phyloP scores from a whole-genome alignment of 1,140 invertebrate genomes.

The Dolichoris vasculosae region DNA sequence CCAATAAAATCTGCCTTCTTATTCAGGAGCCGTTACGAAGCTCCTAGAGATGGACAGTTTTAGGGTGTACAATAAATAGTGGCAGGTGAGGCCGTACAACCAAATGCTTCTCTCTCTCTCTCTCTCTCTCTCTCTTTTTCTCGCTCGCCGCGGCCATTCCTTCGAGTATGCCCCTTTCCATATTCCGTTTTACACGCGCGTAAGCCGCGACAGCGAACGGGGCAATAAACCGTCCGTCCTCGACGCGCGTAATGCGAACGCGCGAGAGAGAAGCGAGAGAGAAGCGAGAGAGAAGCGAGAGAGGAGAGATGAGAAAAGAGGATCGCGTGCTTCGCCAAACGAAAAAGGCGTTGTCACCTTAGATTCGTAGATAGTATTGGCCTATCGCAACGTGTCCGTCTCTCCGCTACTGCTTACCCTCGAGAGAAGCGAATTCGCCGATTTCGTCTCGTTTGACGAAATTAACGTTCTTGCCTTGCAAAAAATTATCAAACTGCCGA shows the following conservation, averaged over 20 bases:
- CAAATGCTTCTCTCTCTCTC: not conserved
- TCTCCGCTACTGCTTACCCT: no score
- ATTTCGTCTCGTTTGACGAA: no score
- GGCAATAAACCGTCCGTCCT: not conserved
- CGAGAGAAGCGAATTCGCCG: no score
- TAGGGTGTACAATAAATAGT: constrained; percentile 24
- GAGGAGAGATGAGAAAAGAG: no score
- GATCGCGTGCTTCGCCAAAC: not conserved
- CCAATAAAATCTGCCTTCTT: constrained; percentile 33
- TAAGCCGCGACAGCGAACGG: not conserved
- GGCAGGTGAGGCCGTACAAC: constrained; percentile 29
- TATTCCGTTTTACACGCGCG: not conserved
- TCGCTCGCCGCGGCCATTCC: not conserved
- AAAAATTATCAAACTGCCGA: not conserved
- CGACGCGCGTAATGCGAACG: not conserved
- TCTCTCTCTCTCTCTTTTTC: not conserved
- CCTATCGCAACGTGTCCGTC: no score
- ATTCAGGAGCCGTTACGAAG: constrained; percentile 19
- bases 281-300: no score
- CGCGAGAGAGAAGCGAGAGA: no score
- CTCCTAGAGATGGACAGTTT: constrained; percentile 32
- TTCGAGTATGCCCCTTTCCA: not conserved
- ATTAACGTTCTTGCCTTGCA: no score
- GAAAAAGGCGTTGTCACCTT: not conserved
- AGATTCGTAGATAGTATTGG: no score